A percentile compares a stretch with the other conserved stretches of the same genome.
Conservation (phyloP, 2,797 vertebrate genomes). For the Anolis apletophallus region DNA sequence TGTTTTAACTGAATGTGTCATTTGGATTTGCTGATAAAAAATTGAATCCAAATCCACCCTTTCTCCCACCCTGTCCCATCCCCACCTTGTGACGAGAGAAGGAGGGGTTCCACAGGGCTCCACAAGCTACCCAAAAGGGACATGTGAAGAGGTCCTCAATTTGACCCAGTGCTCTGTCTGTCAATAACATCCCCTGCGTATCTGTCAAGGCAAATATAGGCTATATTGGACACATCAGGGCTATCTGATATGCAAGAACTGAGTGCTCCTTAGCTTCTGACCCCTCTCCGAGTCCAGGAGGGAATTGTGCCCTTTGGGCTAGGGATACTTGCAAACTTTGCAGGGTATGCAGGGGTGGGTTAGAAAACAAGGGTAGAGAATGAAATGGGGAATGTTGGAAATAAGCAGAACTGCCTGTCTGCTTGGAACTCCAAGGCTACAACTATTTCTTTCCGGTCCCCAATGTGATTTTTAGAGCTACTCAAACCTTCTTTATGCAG, state of each 20-base stretch:
- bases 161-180: too few relatives aligned
- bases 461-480: background rate
- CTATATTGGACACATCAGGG: background rate
- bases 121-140: too few relatives aligned
- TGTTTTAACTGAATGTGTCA: background rate
- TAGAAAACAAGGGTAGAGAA: background rate
- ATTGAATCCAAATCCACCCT: background rate
- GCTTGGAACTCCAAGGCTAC: background rate
- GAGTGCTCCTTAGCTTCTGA: background rate
- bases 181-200: too few relatives aligned
- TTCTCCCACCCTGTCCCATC: too few relatives aligned
- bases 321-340: background rate
- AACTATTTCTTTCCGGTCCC: background rate
- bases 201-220: background rate
- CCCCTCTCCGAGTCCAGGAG: background rate
- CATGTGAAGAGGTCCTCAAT: too few relatives aligned
- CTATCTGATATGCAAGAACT: background rate
- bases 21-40: background rate
- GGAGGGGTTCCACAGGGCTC: too few relatives aligned
- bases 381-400: background rate
- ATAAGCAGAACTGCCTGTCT: background rate
- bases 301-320: background rate
- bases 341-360: background rate
- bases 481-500: background rate
- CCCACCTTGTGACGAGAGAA: too few relatives aligned